These are phyloP conservation scores for Sebastes itinus DNA, from an alignment of 2,797 vertebrate genomes.

Conservation along the genomic window DNA sequence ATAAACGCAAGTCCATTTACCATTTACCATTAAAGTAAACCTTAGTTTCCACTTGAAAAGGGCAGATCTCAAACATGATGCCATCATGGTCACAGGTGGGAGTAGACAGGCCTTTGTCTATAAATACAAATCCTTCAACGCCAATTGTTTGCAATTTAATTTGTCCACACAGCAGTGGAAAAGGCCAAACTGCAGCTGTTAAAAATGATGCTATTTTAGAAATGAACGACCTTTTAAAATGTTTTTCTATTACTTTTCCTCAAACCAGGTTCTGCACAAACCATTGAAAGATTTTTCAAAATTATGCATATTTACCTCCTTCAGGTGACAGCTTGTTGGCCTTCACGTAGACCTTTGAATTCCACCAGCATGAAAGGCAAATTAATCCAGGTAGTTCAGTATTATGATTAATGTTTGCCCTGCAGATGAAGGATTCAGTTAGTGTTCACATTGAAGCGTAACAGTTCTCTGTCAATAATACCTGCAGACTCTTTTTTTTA, in stretches of 20 bases:
- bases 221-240: conserved; percentile 47
- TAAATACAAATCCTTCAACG: neutral
- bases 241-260: conserved; percentile 15
- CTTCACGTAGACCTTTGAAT: conserved; percentile 4
- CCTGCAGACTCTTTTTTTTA: neutral
- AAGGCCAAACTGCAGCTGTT: conserved; percentile 31
- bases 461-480: neutral
- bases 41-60: neutral
- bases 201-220: neutral
- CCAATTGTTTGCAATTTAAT: conserved; percentile 3
- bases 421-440: conserved; percentile 5
- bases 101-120: neutral
- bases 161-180: conserved; percentile 20
- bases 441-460: neutral
- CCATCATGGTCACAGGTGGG: neutral
- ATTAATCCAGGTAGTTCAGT: neutral
- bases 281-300: neutral
- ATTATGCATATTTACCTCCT: neutral
- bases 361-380: neutral
- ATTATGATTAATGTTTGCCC: conserved; percentile 6
- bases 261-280: neutral
- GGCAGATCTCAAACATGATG: neutral
- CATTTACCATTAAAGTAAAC: neutral
- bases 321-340: conserved; percentile 10
- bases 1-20: neutral